Evolutionary conservation across 2,113 vertebrate species (phyloP), one percentile per base, ranked within the genome.

Genomic region (Cinclus mexicanus): DNA sequence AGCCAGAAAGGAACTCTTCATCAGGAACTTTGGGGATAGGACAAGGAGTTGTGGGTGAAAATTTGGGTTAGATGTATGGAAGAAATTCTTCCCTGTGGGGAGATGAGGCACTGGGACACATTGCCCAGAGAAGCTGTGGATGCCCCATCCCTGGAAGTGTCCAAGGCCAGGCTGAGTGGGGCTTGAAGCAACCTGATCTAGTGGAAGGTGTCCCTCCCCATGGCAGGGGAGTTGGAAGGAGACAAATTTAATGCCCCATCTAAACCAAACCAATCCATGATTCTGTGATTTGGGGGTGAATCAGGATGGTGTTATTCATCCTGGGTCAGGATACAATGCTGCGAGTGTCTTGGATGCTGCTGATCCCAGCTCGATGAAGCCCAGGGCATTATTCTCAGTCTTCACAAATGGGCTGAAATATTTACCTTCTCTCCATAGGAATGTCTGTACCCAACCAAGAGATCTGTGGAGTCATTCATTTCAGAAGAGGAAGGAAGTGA

Each of bases 221-320:
- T 17, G 15, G 10, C 56, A 50, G 35, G 22, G 10, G 16, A 29
- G 11, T 41, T 55, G 25, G 64, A 55, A 64, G 1, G 21, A 41
- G 29, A 55, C 41, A 1, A 64, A 57, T 68, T 39, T 39, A 68
- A 13, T 68, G 18, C 33, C 31, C 12, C 2, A 11, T 63, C 53
- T 39, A 37, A 56, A 15, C 35, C 22, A 77, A 77, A 29, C 12
- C 35, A 33, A 50, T 63, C 56, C 49, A 14, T 68, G 35, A 37
- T 37, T 86, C 22, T 44, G 14, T 70, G 71, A 70, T 50, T 92
- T 85, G 22, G 71, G 64, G 16, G 78, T 75, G 83, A 89, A 41
- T 84, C 83, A 89, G 50, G 74, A 94, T 21, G 33, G 55, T 25
- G 37, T 95, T 94, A 93, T 74, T 96, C 70, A 74, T 64, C 87